Conservation (phyloP, 2,113 vertebrate genomes). For the Varanus komodoensis region DNA sequence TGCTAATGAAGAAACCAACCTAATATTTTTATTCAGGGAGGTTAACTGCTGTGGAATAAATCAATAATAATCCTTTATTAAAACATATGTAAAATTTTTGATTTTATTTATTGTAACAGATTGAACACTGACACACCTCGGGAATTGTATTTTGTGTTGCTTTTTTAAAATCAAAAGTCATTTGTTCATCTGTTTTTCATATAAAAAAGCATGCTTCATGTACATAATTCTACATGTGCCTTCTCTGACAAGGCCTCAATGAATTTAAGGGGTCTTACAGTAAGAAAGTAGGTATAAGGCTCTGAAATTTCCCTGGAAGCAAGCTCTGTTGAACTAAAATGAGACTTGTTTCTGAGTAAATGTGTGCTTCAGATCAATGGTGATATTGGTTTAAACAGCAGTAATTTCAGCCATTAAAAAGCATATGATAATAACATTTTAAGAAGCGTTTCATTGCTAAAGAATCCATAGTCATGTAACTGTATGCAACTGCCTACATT, state of each 20-base stretch:
- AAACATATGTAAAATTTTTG: not conserved
- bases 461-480: not conserved
- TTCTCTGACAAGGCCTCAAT: not conserved
- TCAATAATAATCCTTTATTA: not conserved
- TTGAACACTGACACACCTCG: too few species aligned
- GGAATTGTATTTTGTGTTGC: not conserved
- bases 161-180: not conserved
- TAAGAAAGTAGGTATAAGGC: not conserved
- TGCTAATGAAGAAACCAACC: too few species aligned
- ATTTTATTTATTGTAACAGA: not conserved
- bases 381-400: not conserved
- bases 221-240: not conserved
- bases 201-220: not conserved
- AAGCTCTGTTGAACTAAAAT: not conserved
- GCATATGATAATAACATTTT: not conserved
- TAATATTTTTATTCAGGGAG: too few species aligned
- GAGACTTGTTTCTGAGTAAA: not conserved
- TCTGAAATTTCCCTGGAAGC: not conserved
- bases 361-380: not conserved
- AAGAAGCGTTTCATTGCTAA: not conserved
- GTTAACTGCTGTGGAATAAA: too few species aligned
- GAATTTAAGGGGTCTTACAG: not conserved
- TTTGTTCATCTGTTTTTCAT: not conserved
- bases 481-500: not conserved
- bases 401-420: not conserved